Evolutionary conservation across 2,888 invertebrate genomes (phyloP).

Genomic region (Lobophora halterata): DNA sequence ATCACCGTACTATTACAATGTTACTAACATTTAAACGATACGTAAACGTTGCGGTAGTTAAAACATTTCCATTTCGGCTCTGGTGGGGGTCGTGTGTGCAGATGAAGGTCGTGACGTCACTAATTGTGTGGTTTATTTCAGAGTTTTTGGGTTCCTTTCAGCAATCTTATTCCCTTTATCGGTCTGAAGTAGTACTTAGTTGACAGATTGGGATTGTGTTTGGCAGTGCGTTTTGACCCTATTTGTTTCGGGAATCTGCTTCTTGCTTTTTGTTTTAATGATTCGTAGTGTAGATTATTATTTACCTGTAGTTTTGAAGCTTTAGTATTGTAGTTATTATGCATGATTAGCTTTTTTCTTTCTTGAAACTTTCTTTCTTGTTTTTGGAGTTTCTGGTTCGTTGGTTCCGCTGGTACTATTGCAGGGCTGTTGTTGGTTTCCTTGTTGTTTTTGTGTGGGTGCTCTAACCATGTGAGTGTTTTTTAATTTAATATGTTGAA

Average conservation of each 20-base stretch:
- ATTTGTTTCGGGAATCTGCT: slow-evolving; percentile 17
- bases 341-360: slow-evolving; percentile 22
- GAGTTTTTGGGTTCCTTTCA: slow-evolving; percentile 19
- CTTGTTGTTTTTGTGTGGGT: background rate
- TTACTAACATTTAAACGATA: no score
- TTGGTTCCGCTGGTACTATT: slow-evolving; percentile 3
- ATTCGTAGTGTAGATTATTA: slow-evolving; percentile 11
- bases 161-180: slow-evolving; percentile 1
- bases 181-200: slow-evolving; percentile 16
- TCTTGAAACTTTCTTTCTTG: slow-evolving; percentile 4
- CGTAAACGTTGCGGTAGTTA: no score
- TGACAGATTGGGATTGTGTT: slow-evolving; percentile 11
- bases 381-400: slow-evolving; percentile 8
- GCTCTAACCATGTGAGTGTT: background rate
- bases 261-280: slow-evolving; percentile 9
- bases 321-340: slow-evolving; percentile 14
- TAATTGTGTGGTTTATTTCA: slow-evolving; percentile 21
- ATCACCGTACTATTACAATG: no score
- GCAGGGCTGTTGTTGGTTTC: slow-evolving; percentile 7
- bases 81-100: slow-evolving; percentile 44
- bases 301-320: slow-evolving; percentile 6
- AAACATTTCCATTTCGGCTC: no score
- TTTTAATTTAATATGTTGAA: background rate
- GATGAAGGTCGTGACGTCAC: slow-evolving; percentile 25
- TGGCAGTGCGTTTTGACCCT: slow-evolving; percentile 11